Evolutionary conservation across 2,113 vertebrate genomes (phyloP).

Genomic region (Vulpes ferrilata): DNA sequence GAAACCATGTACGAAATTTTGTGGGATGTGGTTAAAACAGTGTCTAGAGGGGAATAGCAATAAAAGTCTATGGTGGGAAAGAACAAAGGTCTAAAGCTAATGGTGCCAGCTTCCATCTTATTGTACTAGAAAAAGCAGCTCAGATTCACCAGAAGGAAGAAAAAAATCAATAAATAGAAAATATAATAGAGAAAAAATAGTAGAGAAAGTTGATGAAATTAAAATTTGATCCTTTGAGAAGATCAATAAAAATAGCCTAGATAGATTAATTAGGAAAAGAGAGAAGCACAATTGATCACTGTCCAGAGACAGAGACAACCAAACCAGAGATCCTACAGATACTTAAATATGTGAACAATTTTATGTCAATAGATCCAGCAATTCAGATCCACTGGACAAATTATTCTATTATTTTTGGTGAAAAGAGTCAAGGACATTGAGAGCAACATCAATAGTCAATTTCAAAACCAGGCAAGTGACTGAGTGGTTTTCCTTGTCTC

Average conservation of each 20-base stretch:
- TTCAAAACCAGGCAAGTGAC: not conserved
- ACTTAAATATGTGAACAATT: not conserved
- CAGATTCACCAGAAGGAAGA: not conserved
- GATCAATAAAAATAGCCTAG: not conserved
- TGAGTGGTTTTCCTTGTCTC: not conserved
- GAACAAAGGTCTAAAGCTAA: not conserved
- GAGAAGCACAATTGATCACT: not conserved
- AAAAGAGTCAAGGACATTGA: not conserved
- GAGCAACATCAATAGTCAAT: not conserved
- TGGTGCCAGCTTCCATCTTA: not conserved
- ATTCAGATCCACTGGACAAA: not conserved
- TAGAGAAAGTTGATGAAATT: not conserved
- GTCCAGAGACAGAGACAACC: not conserved
- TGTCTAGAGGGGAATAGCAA: not conserved
- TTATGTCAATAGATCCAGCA: not conserved
- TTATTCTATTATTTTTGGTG: not conserved
- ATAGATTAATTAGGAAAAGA: not conserved
- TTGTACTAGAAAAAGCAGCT: not conserved
- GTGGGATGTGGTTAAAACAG: not conserved
- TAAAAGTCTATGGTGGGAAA: not conserved
- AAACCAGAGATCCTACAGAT: not conserved
- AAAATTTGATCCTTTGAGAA: not conserved
- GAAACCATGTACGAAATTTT: not conserved
- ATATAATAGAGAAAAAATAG: not conserved
- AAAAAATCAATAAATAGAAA: not conserved